Percentiles rank a stretch among this genome's conserved stretches.
These are phyloP conservation scores for Pristionchus entomophagus DNA, from an alignment of 2,888 invertebrate genomes.

Conservation along the genomic window DNA sequence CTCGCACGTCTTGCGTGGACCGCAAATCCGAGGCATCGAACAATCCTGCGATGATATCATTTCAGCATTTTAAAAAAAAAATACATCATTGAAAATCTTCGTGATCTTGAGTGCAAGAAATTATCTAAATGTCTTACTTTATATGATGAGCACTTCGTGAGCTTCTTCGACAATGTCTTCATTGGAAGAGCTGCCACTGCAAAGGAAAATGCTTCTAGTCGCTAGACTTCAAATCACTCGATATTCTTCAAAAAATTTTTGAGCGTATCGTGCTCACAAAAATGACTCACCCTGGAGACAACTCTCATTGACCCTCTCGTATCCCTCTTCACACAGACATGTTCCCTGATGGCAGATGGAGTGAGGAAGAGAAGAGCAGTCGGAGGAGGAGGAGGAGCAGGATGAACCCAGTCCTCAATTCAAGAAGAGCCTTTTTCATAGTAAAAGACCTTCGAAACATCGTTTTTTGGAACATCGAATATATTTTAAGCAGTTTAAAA, in stretches of 20 bases:
- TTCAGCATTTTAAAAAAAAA: too few relatives aligned
- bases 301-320: slow-evolving; percentile 29
- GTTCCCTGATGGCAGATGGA: slow-evolving; percentile 22
- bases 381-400: slow-evolving; percentile 23
- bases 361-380: slow-evolving; percentile 34
- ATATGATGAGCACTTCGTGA: slow-evolving; percentile 35
- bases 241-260: too few relatives aligned
- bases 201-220: too few relatives aligned
- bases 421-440: not conserved
- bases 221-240: too few relatives aligned
- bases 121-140: not conserved
- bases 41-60: too few relatives aligned
- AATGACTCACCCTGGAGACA: slow-evolving; percentile 26
- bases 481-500: too few relatives aligned
- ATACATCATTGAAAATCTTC: too few relatives aligned
- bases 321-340: slow-evolving; percentile 40
- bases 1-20: slow-evolving; percentile 50
- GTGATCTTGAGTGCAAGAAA: too few relatives aligned
- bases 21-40: slow-evolving; percentile 54
- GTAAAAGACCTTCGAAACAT: too few relatives aligned
- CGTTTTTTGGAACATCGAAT: too few relatives aligned
- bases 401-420: slow-evolving; percentile 31
- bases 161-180: not conserved
- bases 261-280: too few relatives aligned
- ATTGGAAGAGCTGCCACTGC: not conserved